Percentiles rank a stretch among this genome's conserved stretches.
These are phyloP conservation scores for Sarcophaga carnaria DNA, from an alignment of 2,888 invertebrate genomes.

Conservation along the genomic window DNA sequence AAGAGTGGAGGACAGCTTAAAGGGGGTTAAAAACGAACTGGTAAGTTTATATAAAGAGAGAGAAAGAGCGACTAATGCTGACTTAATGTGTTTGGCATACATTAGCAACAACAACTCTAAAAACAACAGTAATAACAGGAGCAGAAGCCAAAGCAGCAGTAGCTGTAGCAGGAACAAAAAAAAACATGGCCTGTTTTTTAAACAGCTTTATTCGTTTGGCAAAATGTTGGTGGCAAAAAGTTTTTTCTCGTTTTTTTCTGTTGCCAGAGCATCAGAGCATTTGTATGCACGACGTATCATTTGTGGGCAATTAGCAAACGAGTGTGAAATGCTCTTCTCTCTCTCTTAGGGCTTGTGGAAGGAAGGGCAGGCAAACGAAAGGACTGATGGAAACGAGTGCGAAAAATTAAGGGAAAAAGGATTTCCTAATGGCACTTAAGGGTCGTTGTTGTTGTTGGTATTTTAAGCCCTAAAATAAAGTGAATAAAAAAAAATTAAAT, in stretches of 20 bases:
- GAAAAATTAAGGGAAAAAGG: conserved; percentile 28
- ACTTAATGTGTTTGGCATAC: conserved; percentile 18
- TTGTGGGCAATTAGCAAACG: conserved; percentile 70
- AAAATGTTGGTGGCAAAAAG: conserved; percentile 69
- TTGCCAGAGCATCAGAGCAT: conserved; percentile 44
- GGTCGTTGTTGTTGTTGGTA: conserved; percentile 29
- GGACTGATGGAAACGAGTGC: background rate
- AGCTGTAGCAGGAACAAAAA: background rate
- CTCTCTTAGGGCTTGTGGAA: conserved; percentile 47
- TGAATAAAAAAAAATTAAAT: background rate
- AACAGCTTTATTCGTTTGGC: conserved; percentile 69
- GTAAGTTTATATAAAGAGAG: background rate
- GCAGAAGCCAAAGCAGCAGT: background rate
- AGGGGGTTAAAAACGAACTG: conserved; percentile 37
- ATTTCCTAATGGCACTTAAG: conserved; percentile 49
- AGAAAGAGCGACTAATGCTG: background rate
- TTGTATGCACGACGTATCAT: conserved; percentile 69
- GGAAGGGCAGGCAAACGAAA: conserved; percentile 33
- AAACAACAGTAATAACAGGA: background rate
- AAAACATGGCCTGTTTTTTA: conserved; percentile 48
- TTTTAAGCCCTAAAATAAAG: background rate
- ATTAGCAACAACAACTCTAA: background rate
- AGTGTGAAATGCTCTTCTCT: conserved; percentile 68
- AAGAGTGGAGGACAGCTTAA: background rate
- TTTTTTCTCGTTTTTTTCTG: conserved; percentile 26